A percentile compares a stretch with the other conserved stretches of the same genome.
These are phyloP conservation scores for Machimus atricapillus DNA, from an alignment of 2,888 invertebrate species.

Conservation along the genomic window DNA sequence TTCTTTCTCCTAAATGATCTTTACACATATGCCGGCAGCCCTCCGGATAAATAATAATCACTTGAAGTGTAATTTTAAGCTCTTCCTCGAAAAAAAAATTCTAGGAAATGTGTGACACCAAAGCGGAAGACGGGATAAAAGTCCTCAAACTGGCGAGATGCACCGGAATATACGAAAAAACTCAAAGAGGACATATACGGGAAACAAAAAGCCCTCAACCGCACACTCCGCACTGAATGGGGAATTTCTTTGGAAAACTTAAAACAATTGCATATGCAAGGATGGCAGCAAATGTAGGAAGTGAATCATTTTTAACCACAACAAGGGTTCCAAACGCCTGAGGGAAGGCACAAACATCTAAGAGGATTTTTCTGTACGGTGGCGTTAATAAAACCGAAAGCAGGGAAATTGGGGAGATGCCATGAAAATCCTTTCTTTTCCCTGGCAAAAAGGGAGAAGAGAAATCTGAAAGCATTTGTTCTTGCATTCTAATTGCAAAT, in stretches of 20 bases:
- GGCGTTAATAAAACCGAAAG: conserved; percentile 32
- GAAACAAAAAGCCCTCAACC: conserved; percentile 30
- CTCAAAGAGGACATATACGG: conserved; percentile 9
- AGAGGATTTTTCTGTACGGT: conserved; percentile 16
- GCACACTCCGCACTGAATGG: conserved; percentile 29
- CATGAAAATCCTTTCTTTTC: background rate
- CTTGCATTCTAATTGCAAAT: conserved; percentile 23
- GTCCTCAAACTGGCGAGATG: conserved; percentile 11
- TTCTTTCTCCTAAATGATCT: conserved; percentile 19
- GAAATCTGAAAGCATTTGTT: conserved; percentile 26
- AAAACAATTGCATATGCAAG: conserved; percentile 36
- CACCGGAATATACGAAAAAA: conserved; percentile 14
- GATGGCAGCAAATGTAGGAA: conserved; percentile 27
- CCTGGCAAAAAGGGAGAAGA: background rate
- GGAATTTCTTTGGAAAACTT: conserved; percentile 38
- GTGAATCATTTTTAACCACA: conserved; percentile 33
- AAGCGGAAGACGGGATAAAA: conserved; percentile 37
- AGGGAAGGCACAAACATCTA: background rate
- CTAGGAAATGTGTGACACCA: conserved; percentile 38
- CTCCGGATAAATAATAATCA: conserved; percentile 31
- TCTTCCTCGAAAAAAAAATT: conserved; percentile 13
- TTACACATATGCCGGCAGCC: background rate
- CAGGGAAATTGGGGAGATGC: conserved; percentile 25
- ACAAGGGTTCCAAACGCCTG: conserved; percentile 3
- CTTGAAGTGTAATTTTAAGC: conserved; percentile 26